Evolutionary conservation across 2,888 invertebrate species (phyloP).

Genomic region (Stenurella melanura): DNA sequence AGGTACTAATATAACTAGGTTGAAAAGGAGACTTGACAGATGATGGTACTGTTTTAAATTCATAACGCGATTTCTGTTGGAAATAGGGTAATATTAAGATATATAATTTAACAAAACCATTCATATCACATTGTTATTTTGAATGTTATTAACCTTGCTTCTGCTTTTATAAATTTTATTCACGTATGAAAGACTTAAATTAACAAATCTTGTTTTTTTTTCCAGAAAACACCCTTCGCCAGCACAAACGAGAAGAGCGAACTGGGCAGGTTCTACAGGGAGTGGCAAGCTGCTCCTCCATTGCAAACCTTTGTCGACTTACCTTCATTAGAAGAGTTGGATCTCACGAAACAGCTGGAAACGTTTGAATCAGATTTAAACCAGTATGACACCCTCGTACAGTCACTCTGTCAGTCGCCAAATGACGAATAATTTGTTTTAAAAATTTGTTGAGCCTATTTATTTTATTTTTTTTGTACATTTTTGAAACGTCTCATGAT

Average conservation of each 20-base stretch:
- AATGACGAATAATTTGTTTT: constrained; percentile 72
- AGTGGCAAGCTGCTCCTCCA: constrained; percentile 82
- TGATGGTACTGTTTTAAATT: no score
- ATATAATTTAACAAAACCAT: background rate
- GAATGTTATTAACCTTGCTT: constrained; percentile 44
- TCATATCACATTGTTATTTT: constrained; percentile 14
- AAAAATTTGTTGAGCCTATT: constrained; percentile 37
- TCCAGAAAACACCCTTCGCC: constrained; percentile 88
- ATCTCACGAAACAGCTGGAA: constrained; percentile 81
- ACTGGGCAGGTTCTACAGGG: constrained; percentile 85
- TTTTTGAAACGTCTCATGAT: constrained; percentile 40
- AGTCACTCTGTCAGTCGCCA: constrained; percentile 80
- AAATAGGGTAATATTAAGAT: no score
- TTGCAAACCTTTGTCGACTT: constrained; percentile 74
- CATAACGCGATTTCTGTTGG: no score
- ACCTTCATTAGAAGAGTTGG: constrained; percentile 75
- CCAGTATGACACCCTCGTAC: constrained; percentile 85
- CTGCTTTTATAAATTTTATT: constrained; percentile 18
- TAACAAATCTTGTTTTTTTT: constrained; percentile 52
- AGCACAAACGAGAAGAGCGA: constrained; percentile 83
- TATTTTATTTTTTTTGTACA: constrained; percentile 41
- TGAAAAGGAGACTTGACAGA: no score
- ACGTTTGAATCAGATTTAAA: constrained; percentile 84
- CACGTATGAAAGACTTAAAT: background rate
- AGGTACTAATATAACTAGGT: no score